Evolutionary conservation across 2,888 invertebrate genomes (phyloP).

Genomic region (Synergus itoensis): DNA sequence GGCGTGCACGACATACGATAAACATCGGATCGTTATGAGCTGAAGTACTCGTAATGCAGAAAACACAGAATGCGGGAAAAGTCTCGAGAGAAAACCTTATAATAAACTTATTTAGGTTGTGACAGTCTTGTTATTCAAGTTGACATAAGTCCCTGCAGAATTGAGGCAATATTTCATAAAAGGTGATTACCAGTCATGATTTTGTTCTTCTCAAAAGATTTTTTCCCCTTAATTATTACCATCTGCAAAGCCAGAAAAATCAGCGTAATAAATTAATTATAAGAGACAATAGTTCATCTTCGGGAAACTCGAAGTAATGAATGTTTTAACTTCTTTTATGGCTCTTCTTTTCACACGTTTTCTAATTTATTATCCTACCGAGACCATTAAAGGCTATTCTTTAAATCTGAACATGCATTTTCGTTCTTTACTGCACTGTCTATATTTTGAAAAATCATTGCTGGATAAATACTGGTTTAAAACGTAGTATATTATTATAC

Average conservation of each 20-base stretch:
- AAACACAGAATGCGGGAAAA: constrained; percentile 34
- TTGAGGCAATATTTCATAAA: background rate
- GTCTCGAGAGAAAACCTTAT: constrained; percentile 27
- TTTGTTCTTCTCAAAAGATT: background rate
- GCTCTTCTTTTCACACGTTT: background rate
- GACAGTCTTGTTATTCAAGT: constrained; percentile 23
- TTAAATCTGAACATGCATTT: background rate
- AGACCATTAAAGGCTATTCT: background rate
- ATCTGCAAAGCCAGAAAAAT: background rate
- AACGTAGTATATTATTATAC: too few relatives aligned
- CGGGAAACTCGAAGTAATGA: background rate
- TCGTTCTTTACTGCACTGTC: background rate
- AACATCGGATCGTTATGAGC: constrained; percentile 39
- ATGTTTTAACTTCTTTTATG: background rate
- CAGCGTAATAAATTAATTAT: background rate
- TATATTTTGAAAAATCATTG: background rate
- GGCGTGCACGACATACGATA: constrained; percentile 35
- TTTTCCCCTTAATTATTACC: background rate
- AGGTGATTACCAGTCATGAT: background rate
- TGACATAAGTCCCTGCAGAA: background rate
- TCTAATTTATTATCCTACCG: background rate
- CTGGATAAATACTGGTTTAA: too few relatives aligned
- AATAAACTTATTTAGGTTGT: constrained; percentile 38
- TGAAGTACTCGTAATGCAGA: constrained; percentile 37
- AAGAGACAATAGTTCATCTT: background rate